Percentiles rank a stretch among this genome's conserved stretches.
These are phyloP conservation scores for Lomographa bimaculata DNA, from an alignment of 2,888 invertebrate species.

Conservation along the genomic window DNA sequence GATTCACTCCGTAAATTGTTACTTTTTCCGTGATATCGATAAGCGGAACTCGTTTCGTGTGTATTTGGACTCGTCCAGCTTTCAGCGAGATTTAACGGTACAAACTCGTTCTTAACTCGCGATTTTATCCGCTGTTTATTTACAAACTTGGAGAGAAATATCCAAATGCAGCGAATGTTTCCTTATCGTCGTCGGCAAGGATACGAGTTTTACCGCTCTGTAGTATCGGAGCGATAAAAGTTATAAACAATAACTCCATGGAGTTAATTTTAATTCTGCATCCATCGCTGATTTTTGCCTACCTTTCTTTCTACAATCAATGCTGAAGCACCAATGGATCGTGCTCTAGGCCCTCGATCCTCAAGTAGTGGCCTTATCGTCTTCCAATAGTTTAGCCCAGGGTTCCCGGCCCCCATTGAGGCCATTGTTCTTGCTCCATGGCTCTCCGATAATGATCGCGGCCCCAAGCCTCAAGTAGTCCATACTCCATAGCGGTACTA, in stretches of 20 bases:
- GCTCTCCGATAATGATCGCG: slow-evolving; percentile 55
- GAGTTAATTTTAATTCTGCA: slow-evolving; percentile 7
- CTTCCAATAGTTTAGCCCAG: slow-evolving; percentile 49
- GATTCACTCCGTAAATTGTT: slow-evolving; percentile 33
- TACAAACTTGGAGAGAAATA: slow-evolving; percentile 56
- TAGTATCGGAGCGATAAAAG: slow-evolving; percentile 23
- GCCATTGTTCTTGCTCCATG: slow-evolving; percentile 65
- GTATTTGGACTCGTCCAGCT: slow-evolving; percentile 54
- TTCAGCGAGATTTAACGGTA: slow-evolving; percentile 73
- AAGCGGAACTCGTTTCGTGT: slow-evolving; percentile 60
- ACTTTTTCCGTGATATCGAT: slow-evolving; percentile 47
- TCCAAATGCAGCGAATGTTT: slow-evolving; percentile 42
- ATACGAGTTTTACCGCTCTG: slow-evolving; percentile 43
- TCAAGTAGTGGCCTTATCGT: slow-evolving; percentile 62
- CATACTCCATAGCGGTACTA: slow-evolving; percentile 24
- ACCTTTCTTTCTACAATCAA: slow-evolving; percentile 7
- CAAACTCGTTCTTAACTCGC: slow-evolving; percentile 67
- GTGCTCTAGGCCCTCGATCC: slow-evolving; percentile 5
- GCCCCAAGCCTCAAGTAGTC: slow-evolving; percentile 31
- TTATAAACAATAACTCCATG: slow-evolving; percentile 31
- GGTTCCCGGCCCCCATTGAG: slow-evolving; percentile 57
- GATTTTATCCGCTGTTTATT: slow-evolving; percentile 61
- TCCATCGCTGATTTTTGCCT: slow-evolving; percentile 34
- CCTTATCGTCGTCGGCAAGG: slow-evolving; percentile 49
- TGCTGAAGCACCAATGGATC: slow-evolving; percentile 15